A percentile compares a stretch with the other conserved stretches of the same genome.
Conservation (phyloP, 2,797 vertebrate species). For the Mycteria americana region DNA sequence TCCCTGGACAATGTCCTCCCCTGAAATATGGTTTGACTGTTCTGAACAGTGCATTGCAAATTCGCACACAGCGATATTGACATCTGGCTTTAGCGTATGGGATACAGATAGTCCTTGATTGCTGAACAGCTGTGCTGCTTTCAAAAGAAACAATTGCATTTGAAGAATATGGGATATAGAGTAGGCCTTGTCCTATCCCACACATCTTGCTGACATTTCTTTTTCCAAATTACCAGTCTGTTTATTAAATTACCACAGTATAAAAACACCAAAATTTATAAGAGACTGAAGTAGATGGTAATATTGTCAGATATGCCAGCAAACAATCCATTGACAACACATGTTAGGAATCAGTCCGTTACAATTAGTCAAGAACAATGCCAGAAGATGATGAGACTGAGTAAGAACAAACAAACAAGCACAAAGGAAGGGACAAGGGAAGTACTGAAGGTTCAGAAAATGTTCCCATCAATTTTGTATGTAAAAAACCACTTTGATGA, state of each 20-base stretch:
- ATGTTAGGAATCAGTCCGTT: conserved; percentile 12
- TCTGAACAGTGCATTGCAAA: conserved; percentile 30
- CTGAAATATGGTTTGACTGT: conserved; percentile 52
- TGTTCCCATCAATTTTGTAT: not conserved
- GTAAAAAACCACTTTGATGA: not conserved
- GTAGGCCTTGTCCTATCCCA: conserved; percentile 46
- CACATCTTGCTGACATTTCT: conserved; percentile 57
- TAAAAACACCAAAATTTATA: conserved; percentile 37
- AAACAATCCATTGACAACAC: conserved; percentile 27
- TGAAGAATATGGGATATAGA: conserved; percentile 51
- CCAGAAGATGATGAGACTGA: conserved; percentile 11
- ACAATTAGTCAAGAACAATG: conserved; percentile 36
- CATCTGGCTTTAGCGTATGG: conserved; percentile 68
- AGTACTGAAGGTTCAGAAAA: conserved; percentile 12
- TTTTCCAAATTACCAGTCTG: conserved; percentile 41
- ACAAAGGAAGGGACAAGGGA: not conserved
- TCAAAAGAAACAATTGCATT: conserved; percentile 69
- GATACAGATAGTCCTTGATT: conserved; percentile 55
- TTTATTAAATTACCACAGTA: conserved; percentile 59
- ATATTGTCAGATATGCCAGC: conserved; percentile 30
- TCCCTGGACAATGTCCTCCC: conserved; percentile 56
- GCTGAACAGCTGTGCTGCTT: conserved; percentile 54
- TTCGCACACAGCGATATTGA: conserved; percentile 36
- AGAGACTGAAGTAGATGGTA: conserved; percentile 18
- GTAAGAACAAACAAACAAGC: conserved; percentile 16